phyloP scores from a whole-genome alignment of 1,140 invertebrate genomes.

The Wasmannia auropunctata region DNA sequence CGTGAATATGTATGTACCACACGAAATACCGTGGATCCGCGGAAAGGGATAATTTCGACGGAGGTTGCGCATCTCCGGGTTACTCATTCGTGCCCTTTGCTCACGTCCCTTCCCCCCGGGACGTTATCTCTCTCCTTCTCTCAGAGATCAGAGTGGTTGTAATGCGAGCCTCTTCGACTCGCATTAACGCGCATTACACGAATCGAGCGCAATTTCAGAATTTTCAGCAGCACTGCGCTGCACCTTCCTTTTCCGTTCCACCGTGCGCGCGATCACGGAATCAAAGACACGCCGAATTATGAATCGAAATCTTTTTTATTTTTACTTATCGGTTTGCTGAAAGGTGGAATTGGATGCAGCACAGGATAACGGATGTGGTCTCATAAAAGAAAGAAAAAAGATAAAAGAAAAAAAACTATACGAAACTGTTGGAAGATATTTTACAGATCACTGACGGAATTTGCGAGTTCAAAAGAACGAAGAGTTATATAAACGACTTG shows the following conservation, averaged over 20 bases:
- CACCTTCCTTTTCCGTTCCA: not conserved
- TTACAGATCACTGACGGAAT: not conserved
- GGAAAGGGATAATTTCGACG: slow-evolving; percentile 55
- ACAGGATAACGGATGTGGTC: not conserved
- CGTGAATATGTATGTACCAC: slow-evolving; percentile 4
- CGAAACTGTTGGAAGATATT: not conserved
- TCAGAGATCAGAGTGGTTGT: slow-evolving; percentile 10
- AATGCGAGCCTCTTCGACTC: slow-evolving; percentile 1
- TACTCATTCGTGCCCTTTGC: slow-evolving; percentile 43
- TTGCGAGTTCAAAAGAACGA: not conserved
- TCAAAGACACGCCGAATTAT: slow-evolving; percentile 16
- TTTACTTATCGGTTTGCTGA: not conserved
- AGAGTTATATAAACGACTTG: not conserved
- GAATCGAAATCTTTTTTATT: not conserved
- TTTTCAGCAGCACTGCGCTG: slow-evolving; percentile 3
- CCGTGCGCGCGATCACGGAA: not conserved
- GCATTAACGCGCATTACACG: slow-evolving; percentile 40
- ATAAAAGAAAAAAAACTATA: not conserved
- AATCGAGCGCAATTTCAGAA: slow-evolving; percentile 26
- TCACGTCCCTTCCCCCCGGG: not conserved
- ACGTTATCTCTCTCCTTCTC: slow-evolving; percentile 7
- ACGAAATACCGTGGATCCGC: slow-evolving; percentile 15
- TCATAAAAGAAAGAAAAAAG: not conserved
- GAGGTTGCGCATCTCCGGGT: not conserved
- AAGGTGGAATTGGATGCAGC: not conserved